These are phyloP conservation scores for Lordiphosa mommai DNA, from an alignment of 1,140 invertebrate genomes.

Conservation along the genomic window DNA sequence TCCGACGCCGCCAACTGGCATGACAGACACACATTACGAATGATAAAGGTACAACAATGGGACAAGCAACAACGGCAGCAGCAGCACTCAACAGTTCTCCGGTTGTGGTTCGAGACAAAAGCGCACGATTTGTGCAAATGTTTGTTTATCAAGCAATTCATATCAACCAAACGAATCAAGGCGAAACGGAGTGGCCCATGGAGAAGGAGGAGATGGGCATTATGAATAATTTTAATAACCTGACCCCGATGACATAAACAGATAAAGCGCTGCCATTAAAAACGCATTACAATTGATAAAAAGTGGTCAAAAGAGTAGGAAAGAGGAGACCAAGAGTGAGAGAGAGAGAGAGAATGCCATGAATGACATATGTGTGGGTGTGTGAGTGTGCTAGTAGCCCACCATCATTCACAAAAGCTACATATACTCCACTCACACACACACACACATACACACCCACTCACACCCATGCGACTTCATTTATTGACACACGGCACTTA, in stretches of 20 bases:
- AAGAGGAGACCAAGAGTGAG: neutral
- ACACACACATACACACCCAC: constrained; percentile 1
- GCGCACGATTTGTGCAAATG: constrained; percentile 44
- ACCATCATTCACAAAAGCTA: constrained; percentile 69
- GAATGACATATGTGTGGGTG: constrained; percentile 30
- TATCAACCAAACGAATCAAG: constrained; percentile 33
- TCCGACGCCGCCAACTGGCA: constrained; percentile 37
- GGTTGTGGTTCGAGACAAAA: constrained; percentile 24
- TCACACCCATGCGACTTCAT: constrained; percentile 4
- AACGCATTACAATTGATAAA: constrained; percentile 75
- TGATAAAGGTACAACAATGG: constrained; percentile 65
- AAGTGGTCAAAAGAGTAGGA: constrained; percentile 1
- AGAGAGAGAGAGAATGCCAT: constrained; percentile 30
- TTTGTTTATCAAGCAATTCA: constrained; percentile 45
- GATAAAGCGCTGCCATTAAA: constrained; percentile 67
- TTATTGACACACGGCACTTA: constrained; percentile 29
- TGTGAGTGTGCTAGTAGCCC: constrained; percentile 17
- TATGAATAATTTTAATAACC: constrained; percentile 72
- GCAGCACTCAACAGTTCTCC: constrained; percentile 25
- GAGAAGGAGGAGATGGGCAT: constrained; percentile 7
- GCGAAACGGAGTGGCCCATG: constrained; percentile 1
- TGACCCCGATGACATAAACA: constrained; percentile 65
- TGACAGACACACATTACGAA: constrained; percentile 65
- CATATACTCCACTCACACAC: constrained; percentile 13
- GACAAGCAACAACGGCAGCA: constrained; percentile 22